Percentiles rank a stretch among this genome's conserved stretches.
These are phyloP conservation scores for Propithecus coquereli DNA, from an alignment of 2,113 vertebrate genomes.

Conservation along the genomic window DNA sequence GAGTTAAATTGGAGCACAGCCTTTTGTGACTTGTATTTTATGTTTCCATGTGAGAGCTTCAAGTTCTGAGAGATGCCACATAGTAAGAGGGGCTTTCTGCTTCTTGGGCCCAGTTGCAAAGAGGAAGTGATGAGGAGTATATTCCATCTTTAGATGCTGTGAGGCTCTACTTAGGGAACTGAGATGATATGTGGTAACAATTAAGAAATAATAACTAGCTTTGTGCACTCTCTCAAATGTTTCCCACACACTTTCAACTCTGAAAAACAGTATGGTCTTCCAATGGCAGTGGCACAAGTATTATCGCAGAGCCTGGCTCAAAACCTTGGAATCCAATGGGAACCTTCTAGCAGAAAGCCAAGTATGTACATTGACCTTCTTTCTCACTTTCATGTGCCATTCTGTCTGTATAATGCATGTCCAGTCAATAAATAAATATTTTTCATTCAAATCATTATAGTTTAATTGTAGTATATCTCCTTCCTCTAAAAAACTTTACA, in stretches of 20 bases:
- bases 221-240: constrained; percentile 74
- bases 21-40: neutral
- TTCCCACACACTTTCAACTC: constrained; percentile 71
- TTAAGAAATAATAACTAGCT: constrained; percentile 69
- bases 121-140: neutral
- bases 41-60: neutral
- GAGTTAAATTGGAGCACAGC: neutral
- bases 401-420: constrained; percentile 52
- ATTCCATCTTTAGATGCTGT: neutral
- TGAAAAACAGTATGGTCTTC: constrained; percentile 89
- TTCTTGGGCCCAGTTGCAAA: neutral
- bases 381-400: constrained; percentile 18
- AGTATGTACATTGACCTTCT: constrained; percentile 85
- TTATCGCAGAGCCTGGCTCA: constrained; percentile 96
- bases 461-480: neutral
- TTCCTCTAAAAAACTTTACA: neutral
- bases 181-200: constrained; percentile 36
- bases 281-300: constrained; percentile 90
- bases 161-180: constrained; percentile 39
- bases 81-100: neutral
- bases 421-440: neutral
- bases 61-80: neutral
- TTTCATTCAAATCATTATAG: neutral
- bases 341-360: constrained; percentile 90
- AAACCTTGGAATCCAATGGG: constrained; percentile 98